These are phyloP conservation scores for Drusus annulatus DNA, from an alignment of 1,140 invertebrate genomes.

Conservation along the genomic window DNA sequence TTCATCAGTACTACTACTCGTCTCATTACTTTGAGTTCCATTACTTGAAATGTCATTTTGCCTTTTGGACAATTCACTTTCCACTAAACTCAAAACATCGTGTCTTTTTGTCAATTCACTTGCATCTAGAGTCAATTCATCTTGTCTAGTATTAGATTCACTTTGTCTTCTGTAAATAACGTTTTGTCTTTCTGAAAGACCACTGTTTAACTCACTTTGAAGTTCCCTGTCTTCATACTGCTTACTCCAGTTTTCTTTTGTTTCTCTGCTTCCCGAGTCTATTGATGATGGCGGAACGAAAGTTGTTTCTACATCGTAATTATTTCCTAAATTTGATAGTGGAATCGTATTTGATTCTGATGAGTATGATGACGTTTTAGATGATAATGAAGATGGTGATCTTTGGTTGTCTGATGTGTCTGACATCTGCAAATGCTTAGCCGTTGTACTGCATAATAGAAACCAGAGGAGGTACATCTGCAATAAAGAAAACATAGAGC, in stretches of 20 bases:
- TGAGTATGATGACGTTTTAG: slow-evolving; percentile 17
- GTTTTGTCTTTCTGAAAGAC: slow-evolving; percentile 18
- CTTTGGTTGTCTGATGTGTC: slow-evolving; percentile 46
- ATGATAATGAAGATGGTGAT: slow-evolving; percentile 33
- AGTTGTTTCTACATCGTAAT: slow-evolving; percentile 17
- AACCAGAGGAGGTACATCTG: slow-evolving; percentile 56
- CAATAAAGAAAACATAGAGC: slow-evolving; percentile 36
- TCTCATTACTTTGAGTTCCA: slow-evolving; percentile 38
- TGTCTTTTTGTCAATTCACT: neutral
- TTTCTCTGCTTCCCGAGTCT: slow-evolving; percentile 23
- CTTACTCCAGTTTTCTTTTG: neutral
- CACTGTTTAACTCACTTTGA: slow-evolving; percentile 18
- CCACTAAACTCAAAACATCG: neutral
- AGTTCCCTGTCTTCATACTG: neutral
- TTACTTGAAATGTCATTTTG: slow-evolving; percentile 27
- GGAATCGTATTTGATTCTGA: slow-evolving; percentile 48
- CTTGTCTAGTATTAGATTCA: slow-evolving; percentile 2
- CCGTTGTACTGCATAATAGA: slow-evolving; percentile 44
- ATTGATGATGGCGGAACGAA: slow-evolving; percentile 4
- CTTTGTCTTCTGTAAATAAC: slow-evolving; percentile 14
- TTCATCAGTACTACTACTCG: slow-evolving; percentile 25
- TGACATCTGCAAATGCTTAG: slow-evolving; percentile 47
- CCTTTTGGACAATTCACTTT: slow-evolving; percentile 13
- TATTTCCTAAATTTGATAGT: slow-evolving; percentile 20
- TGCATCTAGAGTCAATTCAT: neutral